These are phyloP conservation scores for Stomorhina lunata DNA, from an alignment of 2,888 invertebrate genomes.

Conservation along the genomic window DNA sequence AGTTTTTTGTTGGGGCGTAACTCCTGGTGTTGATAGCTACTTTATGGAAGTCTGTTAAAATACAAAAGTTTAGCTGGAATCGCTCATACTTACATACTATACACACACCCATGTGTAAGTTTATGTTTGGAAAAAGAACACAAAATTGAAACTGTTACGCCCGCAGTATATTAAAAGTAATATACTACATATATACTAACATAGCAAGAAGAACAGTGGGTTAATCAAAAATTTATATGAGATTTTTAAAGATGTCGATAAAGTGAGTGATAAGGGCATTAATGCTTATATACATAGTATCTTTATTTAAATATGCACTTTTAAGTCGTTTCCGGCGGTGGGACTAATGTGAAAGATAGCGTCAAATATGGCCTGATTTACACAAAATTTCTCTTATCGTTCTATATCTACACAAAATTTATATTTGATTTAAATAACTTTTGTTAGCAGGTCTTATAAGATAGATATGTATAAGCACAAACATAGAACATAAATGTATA, in stretches of 20 bases:
- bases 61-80: conserved; percentile 23
- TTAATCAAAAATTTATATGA: neutral
- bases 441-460: no score
- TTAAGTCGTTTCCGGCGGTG: neutral
- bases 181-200: neutral
- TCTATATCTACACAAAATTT: no score
- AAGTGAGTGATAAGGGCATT: neutral
- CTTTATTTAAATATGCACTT: neutral
- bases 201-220: conserved; percentile 29
- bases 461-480: no score
- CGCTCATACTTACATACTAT: neutral
- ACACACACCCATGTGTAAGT: neutral
- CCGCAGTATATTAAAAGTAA: conserved; percentile 56
- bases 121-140: conserved; percentile 9
- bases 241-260: no score
- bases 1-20: conserved; percentile 51
- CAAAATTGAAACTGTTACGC: conserved; percentile 62
- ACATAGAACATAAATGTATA: no score
- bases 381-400: no score
- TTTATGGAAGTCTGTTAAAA: conserved; percentile 54
- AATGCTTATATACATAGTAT: no score
- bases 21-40: conserved; percentile 64
- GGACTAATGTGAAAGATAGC: neutral
- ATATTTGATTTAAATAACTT: no score
- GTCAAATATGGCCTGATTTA: no score